phyloP scores from a whole-genome alignment of 2,888 invertebrate genomes.

The Diogma glabrata region DNA sequence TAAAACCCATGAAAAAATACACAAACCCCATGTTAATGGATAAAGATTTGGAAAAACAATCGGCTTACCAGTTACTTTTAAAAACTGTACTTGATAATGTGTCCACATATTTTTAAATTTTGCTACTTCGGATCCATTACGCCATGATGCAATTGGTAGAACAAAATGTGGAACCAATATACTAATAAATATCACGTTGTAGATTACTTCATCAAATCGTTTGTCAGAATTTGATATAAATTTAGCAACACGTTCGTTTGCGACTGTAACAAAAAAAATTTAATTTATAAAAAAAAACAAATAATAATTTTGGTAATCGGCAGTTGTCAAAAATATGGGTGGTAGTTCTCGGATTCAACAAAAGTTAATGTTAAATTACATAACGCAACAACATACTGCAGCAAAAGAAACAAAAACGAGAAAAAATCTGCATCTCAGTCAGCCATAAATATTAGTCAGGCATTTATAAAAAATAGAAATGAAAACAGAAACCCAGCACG shows the following conservation, averaged over 20 bases:
- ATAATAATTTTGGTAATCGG: neutral
- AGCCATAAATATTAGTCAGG: too few species aligned
- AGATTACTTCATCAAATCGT: slow-evolving; percentile 62
- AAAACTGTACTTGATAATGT: slow-evolving; percentile 47
- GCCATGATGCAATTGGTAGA: slow-evolving; percentile 56
- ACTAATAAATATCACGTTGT: slow-evolving; percentile 61
- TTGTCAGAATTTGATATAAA: slow-evolving; percentile 48
- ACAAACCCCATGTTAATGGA: slow-evolving; percentile 49
- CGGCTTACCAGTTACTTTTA: slow-evolving; percentile 48
- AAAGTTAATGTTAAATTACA: too few species aligned
- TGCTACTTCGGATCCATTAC: slow-evolving; percentile 57
- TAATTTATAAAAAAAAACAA: slow-evolving; percentile 22
- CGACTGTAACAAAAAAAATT: slow-evolving; percentile 31
- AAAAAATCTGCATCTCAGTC: too few species aligned
- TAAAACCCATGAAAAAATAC: slow-evolving; percentile 52
- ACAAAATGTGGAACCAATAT: slow-evolving; percentile 59
- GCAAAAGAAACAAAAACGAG: too few species aligned
- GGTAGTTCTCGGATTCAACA: too few species aligned
- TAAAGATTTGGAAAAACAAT: slow-evolving; percentile 54
- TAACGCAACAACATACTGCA: too few species aligned
- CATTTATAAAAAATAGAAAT: too few species aligned
- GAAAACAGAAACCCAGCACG: too few species aligned
- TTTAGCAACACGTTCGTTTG: slow-evolving; percentile 41
- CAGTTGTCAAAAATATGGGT: too few species aligned
- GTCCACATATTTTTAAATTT: slow-evolving; percentile 73